Percentiles rank a stretch among this genome's conserved stretches.
These are phyloP conservation scores for Agrilus biguttatus DNA, from an alignment of 2,888 invertebrate species.

Conservation along the genomic window DNA sequence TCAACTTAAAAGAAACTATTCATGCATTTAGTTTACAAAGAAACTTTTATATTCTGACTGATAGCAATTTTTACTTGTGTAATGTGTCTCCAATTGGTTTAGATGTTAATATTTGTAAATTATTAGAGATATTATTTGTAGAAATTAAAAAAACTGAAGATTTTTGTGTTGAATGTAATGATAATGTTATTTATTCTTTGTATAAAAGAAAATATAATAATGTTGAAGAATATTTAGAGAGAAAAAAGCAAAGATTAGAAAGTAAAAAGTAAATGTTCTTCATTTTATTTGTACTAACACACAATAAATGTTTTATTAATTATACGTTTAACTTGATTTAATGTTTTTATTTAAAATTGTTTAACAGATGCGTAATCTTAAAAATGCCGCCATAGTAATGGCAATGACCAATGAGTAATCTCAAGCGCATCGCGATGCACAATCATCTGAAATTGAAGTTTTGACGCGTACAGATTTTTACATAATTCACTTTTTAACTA, in stretches of 20 bases:
- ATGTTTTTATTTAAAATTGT: no score
- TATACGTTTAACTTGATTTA: no score
- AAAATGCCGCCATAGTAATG: no score
- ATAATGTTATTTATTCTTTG: slow-evolving; percentile 38
- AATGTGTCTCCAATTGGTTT: slow-evolving; percentile 1
- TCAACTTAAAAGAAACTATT: slow-evolving; percentile 21
- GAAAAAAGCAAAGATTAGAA: slow-evolving; percentile 56
- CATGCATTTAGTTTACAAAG: slow-evolving; percentile 27
- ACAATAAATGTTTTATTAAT: no score
- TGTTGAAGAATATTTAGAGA: slow-evolving; percentile 63
- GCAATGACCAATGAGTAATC: no score
- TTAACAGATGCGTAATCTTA: no score
- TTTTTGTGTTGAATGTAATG: no score
- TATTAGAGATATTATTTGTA: slow-evolving; percentile 13
- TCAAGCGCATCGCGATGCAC: no score
- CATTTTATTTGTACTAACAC: no score
- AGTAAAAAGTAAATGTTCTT: slow-evolving; percentile 24
- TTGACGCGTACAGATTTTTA: no score
- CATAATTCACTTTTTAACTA: no score
- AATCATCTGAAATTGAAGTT: no score
- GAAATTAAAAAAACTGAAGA: slow-evolving; percentile 15
- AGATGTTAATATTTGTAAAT: slow-evolving; percentile 19
- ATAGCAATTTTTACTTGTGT: slow-evolving; percentile 11
- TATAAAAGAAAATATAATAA: slow-evolving; percentile 72
- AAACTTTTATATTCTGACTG: slow-evolving; percentile 18